A percentile compares a stretch with the other conserved stretches of the same genome.
Evolutionary conservation across 2,888 invertebrate genomes (phyloP).

Genomic region (Nowickia ferox): DNA sequence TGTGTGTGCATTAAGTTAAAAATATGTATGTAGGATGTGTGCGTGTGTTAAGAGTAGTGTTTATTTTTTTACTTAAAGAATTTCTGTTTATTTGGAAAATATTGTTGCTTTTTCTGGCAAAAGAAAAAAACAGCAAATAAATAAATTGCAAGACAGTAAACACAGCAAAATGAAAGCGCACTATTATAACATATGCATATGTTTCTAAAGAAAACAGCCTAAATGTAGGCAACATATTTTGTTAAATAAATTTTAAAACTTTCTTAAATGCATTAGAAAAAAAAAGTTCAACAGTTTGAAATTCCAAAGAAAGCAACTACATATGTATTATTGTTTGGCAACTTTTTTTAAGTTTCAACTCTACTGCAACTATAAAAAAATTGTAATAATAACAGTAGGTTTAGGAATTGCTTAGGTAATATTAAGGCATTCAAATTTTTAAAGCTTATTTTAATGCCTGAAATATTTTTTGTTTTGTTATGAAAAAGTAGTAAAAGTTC

Average conservation of each 20-base stretch:
- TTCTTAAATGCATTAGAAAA: constrained; percentile 22
- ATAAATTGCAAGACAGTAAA: constrained; percentile 6
- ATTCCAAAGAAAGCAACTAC: background rate
- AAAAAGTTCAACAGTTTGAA: constrained; percentile 2
- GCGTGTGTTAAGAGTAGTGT: constrained; percentile 9
- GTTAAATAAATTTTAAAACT: constrained; percentile 30
- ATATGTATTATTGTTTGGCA: background rate
- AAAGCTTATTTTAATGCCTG: no score
- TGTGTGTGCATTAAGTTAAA: constrained; percentile 38
- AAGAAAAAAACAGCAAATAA: background rate
- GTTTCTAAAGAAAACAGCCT: constrained; percentile 36
- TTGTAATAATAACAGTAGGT: no score
- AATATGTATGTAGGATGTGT: background rate
- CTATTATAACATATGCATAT: background rate
- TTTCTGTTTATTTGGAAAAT: constrained; percentile 33
- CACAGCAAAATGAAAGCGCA: background rate
- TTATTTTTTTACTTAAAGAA: constrained; percentile 36
- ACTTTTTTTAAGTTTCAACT: background rate
- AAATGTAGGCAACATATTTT: constrained; percentile 47
- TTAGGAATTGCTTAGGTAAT: no score
- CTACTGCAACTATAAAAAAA: no score
- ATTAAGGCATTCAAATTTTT: no score
- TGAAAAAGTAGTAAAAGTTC: no score
- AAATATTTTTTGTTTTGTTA: no score
- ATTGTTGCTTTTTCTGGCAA: constrained; percentile 9